A percentile compares a stretch with the other conserved stretches of the same genome.
Evolutionary conservation across 1,140 invertebrate species (phyloP).

Genomic region (Scaptomyza montana): DNA sequence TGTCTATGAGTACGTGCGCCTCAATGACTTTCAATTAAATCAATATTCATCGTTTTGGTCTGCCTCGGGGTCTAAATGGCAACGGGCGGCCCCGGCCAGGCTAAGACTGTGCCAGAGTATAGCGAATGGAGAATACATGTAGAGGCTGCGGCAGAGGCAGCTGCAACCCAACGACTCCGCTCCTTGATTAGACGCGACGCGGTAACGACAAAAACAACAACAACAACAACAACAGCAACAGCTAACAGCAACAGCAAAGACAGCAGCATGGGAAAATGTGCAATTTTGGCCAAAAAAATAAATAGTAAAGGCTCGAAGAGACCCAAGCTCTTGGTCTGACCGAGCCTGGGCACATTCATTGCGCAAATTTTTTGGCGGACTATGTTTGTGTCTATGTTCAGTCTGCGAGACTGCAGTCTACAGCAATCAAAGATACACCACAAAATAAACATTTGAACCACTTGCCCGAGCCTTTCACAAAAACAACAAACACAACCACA

Average conservation of each 20-base stretch:
- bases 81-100: constrained; percentile 62
- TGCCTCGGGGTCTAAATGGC: constrained; percentile 72
- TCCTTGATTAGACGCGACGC: constrained; percentile 81
- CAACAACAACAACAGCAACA: constrained; percentile 44
- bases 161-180: constrained; percentile 56
- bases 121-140: constrained; percentile 7
- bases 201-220: constrained; percentile 44
- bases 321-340: constrained; percentile 57
- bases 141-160: constrained; percentile 24
- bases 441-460: constrained; percentile 81
- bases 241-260: constrained; percentile 45
- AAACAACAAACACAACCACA: constrained; percentile 27
- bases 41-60: constrained; percentile 81
- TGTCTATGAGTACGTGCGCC: constrained; percentile 74
- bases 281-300: constrained; percentile 82
- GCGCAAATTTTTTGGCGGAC: constrained; percentile 65
- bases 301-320: constrained; percentile 71
- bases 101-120: constrained; percentile 12
- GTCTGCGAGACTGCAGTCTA: constrained; percentile 43
- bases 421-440: constrained; percentile 79
- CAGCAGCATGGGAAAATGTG: constrained; percentile 75
- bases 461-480: constrained; percentile 79
- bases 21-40: constrained; percentile 83
- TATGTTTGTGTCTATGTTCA: constrained; percentile 18
- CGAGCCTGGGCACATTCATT: constrained; percentile 74